phyloP scores from a whole-genome alignment of 2,797 vertebrate species.

The Hemibagrus guttatus region DNA sequence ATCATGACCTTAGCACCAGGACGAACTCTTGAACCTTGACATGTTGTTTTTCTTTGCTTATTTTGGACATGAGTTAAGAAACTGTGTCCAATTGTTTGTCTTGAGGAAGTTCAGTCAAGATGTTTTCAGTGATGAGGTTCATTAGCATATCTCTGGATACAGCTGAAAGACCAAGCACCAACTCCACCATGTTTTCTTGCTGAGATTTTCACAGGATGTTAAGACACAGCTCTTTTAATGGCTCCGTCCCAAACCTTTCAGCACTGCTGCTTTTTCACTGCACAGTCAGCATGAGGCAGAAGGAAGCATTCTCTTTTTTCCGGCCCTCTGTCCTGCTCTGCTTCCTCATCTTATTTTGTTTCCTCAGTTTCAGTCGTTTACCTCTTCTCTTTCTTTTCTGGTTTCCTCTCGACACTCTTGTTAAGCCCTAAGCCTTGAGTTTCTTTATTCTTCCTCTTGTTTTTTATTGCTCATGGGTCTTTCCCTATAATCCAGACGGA shows the following conservation, averaged over 20 bases:
- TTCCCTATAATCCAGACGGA: slow-evolving; percentile 22
- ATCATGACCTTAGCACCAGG: neutral
- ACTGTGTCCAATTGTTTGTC: neutral
- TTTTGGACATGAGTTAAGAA: neutral
- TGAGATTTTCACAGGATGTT: neutral
- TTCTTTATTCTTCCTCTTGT: slow-evolving; percentile 15
- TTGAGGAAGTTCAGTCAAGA: neutral
- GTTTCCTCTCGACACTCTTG: neutral
- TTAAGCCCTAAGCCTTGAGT: neutral
- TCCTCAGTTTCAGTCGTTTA: neutral
- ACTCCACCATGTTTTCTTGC: neutral
- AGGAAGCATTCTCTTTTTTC: neutral
- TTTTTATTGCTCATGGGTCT: slow-evolving; percentile 4
- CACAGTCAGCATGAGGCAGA: neutral
- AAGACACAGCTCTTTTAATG: neutral
- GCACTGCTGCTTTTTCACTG: neutral
- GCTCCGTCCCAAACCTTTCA: neutral
- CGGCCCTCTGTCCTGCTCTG: neutral
- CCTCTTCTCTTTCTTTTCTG: neutral
- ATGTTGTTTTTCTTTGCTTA: neutral
- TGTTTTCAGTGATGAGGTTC: neutral
- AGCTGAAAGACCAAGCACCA: neutral
- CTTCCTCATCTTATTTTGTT: neutral
- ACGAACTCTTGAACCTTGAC: neutral
- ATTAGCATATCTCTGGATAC: neutral